These are phyloP conservation scores for Zaprionus lineosus DNA, from an alignment of 2,888 invertebrate genomes.

Conservation along the genomic window DNA sequence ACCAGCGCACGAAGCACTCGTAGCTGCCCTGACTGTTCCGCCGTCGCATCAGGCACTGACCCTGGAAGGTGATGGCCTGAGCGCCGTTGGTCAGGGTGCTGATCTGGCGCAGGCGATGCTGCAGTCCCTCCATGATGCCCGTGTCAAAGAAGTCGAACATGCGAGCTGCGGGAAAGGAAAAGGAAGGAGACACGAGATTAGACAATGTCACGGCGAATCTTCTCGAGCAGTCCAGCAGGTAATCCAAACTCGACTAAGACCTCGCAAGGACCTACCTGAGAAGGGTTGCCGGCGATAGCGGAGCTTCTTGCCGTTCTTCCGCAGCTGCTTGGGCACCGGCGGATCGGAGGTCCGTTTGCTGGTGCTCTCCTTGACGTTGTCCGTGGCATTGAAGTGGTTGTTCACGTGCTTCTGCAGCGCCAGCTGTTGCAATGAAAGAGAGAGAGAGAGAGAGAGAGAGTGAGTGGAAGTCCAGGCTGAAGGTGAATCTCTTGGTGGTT, in stretches of 20 bases:
- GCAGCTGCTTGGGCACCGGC: constrained; percentile 89
- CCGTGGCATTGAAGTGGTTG: constrained; percentile 90
- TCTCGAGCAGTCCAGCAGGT: no score
- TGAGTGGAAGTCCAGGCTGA: background rate
- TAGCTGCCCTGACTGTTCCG: constrained; percentile 86
- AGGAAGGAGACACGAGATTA: background rate
- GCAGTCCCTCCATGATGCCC: constrained; percentile 95
- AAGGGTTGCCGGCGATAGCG: constrained; percentile 93
- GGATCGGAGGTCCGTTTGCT: constrained; percentile 89
- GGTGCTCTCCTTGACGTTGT: constrained; percentile 83
- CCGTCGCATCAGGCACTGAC: constrained; percentile 87
- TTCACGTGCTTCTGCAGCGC: constrained; percentile 96
- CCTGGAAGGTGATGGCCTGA: constrained; percentile 88
- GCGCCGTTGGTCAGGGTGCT: constrained; percentile 86
- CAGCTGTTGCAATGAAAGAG: constrained; percentile 59
- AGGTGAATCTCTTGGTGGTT: constrained; percentile 53
- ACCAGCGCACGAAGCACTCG: constrained; percentile 91
- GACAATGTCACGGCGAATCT: no score
- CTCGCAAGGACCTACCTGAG: constrained; percentile 94
- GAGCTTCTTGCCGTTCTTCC: constrained; percentile 94
- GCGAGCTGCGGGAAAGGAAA: constrained; percentile 88
- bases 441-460: background rate
- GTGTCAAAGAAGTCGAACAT: constrained; percentile 97
- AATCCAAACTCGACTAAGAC: no score
- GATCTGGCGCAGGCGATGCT: constrained; percentile 89